A percentile compares a stretch with the other conserved stretches of the same genome.
Conservation (phyloP, 2,113 vertebrate genomes). For the Mus musculus region DNA sequence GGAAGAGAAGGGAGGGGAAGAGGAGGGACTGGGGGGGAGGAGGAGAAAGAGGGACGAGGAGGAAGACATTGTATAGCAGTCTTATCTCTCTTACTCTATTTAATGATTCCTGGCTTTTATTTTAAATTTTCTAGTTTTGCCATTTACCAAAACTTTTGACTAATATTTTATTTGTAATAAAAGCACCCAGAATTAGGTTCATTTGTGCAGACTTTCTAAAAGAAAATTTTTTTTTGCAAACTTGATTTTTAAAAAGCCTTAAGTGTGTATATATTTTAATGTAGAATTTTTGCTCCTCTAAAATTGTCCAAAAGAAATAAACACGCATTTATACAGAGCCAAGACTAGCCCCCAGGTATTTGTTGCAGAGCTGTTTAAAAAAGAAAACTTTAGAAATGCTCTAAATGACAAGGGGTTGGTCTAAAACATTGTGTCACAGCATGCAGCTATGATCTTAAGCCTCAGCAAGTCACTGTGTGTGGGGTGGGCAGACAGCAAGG, state of each 20-base stretch:
- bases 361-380: not conserved
- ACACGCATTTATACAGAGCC: not conserved
- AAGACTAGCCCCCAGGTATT: conserved; percentile 32
- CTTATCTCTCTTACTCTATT: conserved; percentile 11
- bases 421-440: not conserved
- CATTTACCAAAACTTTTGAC: not conserved
- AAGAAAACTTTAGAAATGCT: conserved; percentile 20
- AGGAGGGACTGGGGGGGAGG: too few relatives aligned
- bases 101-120: not conserved
- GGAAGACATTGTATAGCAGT: not conserved
- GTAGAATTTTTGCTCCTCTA: conserved; percentile 29
- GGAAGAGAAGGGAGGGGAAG: too few relatives aligned
- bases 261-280: not conserved
- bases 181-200: not conserved
- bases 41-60: not conserved
- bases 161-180: conserved; percentile 45
- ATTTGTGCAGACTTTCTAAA: conserved; percentile 20
- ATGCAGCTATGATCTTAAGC: not conserved
- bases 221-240: not conserved
- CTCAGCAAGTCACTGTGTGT: too few relatives aligned
- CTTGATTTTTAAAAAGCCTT: not conserved
- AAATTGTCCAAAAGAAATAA: conserved; percentile 17
- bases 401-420: not conserved
- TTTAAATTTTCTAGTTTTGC: conserved; percentile 47
- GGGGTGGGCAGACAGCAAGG: not conserved